Base-by-base conservation (phyloP, 2,797 vertebrate species). In the Tokudaia muenninki region DNA sequence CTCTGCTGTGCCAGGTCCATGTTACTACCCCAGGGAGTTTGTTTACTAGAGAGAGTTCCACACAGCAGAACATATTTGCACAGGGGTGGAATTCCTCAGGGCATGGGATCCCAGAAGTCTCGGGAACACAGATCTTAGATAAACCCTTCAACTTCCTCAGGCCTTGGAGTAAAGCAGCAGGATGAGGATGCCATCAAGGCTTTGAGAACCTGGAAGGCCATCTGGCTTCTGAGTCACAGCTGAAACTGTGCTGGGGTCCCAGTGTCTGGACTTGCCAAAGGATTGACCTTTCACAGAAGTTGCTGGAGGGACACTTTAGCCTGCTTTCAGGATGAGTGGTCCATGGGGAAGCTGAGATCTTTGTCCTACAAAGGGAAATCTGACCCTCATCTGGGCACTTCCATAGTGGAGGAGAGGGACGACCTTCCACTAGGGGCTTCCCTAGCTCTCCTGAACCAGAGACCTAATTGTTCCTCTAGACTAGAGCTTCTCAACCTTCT, bases 271-370 rank as follows among this genome's bases (percentile, higher is more conserved):
- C 47, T 24, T 59, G 37, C 50, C 1, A 0, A 61, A 12, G 26
- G 41, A 26, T 4, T 0, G 52, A 55, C 22, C 75, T 63, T 44
- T 78, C 0, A 1, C 86, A 55, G 67, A 29, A 21, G 47, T 50
- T 37, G 24, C 50, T 7, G 0, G 47, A 16, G 2, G 0, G 70
- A 82, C 26, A 2, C 47, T 34, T 11, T 4, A 22, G 67, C 44
- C 87, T 26, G n/a, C 52, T 47, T 11, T 79, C 14, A 0, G 34
- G 86, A 41, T 22, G 2, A 16, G 3, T 0, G 14, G 59, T 14
- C 29, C 72, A 3, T 61, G 44, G 55, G 2, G 44, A 29, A 41
- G 37, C 50, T 0, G 21, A 75, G 29, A n/a, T 2, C 24, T 41
- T 9, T 52, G 34, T 16, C 19, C 63, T 14, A 22, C 2, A n/a